Percentiles rank a stretch among this genome's conserved stretches.
phyloP scores from a whole-genome alignment of 2,797 vertebrate species.

The Oryzias sinensis region DNA sequence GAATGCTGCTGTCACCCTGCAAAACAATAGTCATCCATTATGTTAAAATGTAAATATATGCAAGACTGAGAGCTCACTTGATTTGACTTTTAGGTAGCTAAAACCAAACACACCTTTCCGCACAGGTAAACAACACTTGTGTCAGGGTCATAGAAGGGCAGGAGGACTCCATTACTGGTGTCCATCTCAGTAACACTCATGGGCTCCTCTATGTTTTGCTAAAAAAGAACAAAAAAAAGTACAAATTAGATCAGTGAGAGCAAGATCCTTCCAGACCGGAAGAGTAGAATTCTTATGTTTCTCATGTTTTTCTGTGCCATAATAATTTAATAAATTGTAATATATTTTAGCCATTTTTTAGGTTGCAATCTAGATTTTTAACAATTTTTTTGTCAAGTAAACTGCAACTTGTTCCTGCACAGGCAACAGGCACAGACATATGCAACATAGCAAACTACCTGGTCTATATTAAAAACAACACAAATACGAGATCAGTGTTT shows the following conservation, averaged over 20 bases:
- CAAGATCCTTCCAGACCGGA: background rate
- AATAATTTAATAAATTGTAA: too few relatives aligned
- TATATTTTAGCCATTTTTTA: too few relatives aligned
- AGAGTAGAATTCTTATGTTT: background rate
- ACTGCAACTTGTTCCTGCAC: background rate
- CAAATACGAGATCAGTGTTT: background rate
- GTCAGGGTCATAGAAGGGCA: slow-evolving; percentile 95
- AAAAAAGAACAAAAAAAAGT: background rate
- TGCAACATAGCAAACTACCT: background rate
- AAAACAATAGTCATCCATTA: slow-evolving; percentile 6
- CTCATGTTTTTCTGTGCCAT: too few relatives aligned
- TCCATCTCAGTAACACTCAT: slow-evolving; percentile 94
- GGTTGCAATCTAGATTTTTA: too few relatives aligned
- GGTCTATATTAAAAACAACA: background rate
- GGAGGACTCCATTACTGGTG: slow-evolving; percentile 93
- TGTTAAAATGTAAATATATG: background rate
- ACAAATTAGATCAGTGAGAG: background rate
- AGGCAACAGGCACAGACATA: background rate
- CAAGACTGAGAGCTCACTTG: background rate
- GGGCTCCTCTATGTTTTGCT: slow-evolving; percentile 93
- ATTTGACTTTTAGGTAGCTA: background rate
- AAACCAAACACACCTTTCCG: slow-evolving; percentile 83
- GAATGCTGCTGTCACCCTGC: slow-evolving; percentile 96
- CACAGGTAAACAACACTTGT: slow-evolving; percentile 94
- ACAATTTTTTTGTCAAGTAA: too few relatives aligned